Evolutionary conservation across 1,140 invertebrate species (phyloP).

Genomic region (Trachelipus rathkii): DNA sequence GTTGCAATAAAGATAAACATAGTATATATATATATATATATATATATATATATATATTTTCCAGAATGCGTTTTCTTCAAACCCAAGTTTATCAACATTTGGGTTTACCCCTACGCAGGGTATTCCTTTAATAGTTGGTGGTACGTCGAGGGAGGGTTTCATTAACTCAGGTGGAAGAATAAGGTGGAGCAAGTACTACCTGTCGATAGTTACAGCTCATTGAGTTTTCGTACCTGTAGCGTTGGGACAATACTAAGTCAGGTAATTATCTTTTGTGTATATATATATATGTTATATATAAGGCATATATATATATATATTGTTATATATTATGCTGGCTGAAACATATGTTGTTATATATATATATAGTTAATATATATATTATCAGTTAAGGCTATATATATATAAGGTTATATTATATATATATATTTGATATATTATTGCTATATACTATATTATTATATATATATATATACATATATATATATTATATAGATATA

Average conservation of each 20-base stretch:
- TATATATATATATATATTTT: too few species aligned
- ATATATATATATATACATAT: background rate
- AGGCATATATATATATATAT: background rate
- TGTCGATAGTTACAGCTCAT: constrained; percentile 44
- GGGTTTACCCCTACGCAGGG: background rate
- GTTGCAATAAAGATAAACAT: too few species aligned
- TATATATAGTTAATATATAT: background rate
- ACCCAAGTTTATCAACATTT: too few species aligned
- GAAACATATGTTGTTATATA: too few species aligned
- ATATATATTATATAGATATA: background rate
- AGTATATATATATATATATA: too few species aligned
- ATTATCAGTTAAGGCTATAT: too few species aligned
- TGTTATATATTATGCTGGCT: too few species aligned
- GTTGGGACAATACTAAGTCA: constrained; percentile 47
- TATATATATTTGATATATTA: background rate
- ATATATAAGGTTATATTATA: background rate
- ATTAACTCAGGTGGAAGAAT: constrained; percentile 26
- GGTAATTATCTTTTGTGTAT: background rate
- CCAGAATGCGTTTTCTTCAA: too few species aligned
- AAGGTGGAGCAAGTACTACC: constrained; percentile 25
- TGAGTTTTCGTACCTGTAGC: constrained; percentile 73
- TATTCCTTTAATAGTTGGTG: constrained; percentile 26
- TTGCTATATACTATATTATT: background rate
- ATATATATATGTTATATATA: background rate
- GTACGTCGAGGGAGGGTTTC: constrained; percentile 32